Evolutionary conservation across 1,140 invertebrate species (phyloP).

Genomic region (Drosophila sproati): DNA sequence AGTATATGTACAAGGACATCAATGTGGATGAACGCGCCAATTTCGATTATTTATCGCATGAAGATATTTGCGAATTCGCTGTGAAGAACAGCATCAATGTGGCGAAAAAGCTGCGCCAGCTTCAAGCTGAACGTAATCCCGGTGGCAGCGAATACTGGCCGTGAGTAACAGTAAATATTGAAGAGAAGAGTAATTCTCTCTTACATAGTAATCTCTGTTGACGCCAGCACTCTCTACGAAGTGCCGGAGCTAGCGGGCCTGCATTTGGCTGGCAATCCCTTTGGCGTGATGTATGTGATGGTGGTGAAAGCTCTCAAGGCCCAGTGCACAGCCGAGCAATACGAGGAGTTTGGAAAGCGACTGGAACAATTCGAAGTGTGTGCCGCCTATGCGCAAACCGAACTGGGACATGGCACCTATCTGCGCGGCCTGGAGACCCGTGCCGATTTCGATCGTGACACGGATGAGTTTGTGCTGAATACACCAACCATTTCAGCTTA

Average conservation of each 20-base stretch:
- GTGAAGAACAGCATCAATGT: constrained; percentile 88
- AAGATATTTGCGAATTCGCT: constrained; percentile 59
- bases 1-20: constrained; percentile 51
- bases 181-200: background rate
- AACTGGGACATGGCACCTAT: constrained; percentile 97
- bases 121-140: constrained; percentile 88
- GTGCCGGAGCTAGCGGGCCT: constrained; percentile 49
- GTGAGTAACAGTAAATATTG: constrained; percentile 71
- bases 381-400: constrained; percentile 97
- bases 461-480: constrained; percentile 95
- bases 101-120: constrained; percentile 89
- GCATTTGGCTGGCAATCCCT: constrained; percentile 91
- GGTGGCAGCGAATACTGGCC: constrained; percentile 89
- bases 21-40: constrained; percentile 35
- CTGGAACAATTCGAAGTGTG: constrained; percentile 93
- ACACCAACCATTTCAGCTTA: constrained; percentile 94
- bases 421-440: constrained; percentile 96
- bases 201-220: background rate
- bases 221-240: constrained; percentile 45
- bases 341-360: constrained; percentile 90
- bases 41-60: constrained; percentile 63
- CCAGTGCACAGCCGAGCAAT: constrained; percentile 94
- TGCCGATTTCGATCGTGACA: constrained; percentile 93
- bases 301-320: constrained; percentile 94
- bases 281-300: constrained; percentile 95